Conservation (phyloP, 1,140 invertebrate species). For the Ips typographus region DNA sequence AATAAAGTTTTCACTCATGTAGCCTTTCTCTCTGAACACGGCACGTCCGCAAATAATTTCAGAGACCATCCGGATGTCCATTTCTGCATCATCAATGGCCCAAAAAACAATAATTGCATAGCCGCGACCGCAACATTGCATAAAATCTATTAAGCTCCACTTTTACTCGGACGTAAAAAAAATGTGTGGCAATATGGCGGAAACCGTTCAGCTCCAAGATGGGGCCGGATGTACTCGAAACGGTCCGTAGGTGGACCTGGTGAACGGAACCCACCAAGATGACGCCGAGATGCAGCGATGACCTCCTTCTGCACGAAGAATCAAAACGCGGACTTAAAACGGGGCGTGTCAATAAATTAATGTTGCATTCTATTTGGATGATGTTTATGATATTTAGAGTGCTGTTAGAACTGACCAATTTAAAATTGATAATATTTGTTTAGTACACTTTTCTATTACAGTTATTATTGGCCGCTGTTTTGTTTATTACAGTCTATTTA, state of each 20-base stretch:
- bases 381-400: conserved; percentile 20
- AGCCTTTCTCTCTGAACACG: too few species aligned
- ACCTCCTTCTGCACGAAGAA: conserved; percentile 29
- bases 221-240: conserved; percentile 31
- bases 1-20: too few species aligned
- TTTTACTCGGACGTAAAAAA: conserved; percentile 15
- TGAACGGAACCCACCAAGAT: conserved; percentile 34
- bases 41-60: background rate
- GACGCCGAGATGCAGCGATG: conserved; percentile 23
- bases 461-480: too few species aligned
- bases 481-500: too few species aligned
- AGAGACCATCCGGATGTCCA: background rate
- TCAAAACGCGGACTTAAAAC: conserved; percentile 18
- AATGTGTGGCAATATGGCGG: conserved; percentile 29
- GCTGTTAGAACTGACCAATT: conserved; percentile 16
- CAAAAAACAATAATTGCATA: background rate
- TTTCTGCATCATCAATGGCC: background rate
- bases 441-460: too few species aligned
- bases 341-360: conserved; percentile 28
- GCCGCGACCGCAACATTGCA: background rate
- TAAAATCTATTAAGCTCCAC: conserved; percentile 11
- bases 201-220: conserved; percentile 24
- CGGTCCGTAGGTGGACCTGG: conserved; percentile 31
- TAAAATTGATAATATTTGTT: background rate
- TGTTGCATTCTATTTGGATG: conserved; percentile 20